Base-by-base conservation (phyloP, 2,888 invertebrate species). In the Aphidoletes aphidimyza region DNA sequence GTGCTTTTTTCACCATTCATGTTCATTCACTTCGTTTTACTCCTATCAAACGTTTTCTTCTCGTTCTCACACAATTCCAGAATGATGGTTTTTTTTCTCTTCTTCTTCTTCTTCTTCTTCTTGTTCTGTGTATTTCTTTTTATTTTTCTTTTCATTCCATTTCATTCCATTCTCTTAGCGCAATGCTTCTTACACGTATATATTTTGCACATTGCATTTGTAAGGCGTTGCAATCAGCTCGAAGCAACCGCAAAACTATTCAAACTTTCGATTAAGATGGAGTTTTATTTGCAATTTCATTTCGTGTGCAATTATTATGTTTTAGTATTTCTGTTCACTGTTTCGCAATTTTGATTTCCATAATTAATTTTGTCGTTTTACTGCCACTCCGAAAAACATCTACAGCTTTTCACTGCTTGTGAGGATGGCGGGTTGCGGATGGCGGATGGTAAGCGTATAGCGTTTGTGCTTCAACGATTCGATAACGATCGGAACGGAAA, bases 301-400 rank as follows among this genome's bases (percentile, higher is more conserved):
- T 69, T 69, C 30, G 34, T 69, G 69, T 69, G 34, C 69, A 69
- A 69, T 69, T 69, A 69, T 69, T 69, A 69, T 69, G 9, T 47
- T 11, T 14, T 47, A 2, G 47, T 47, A 17, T 47, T 17, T 17
- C 22, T 54, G 54, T 2, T 47, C 17, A 47, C 3, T 54, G 54
- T 54, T 22, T 54, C 54, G 54, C 54, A 26, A 54, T 54, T 54
- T 54, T 54, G 54, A 54, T 54, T 69, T 69, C 34, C 69, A 69
- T 69, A 69, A 69, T 69, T 26, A 69, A 69, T 69, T n/a, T 69
- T 69, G 69, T 69, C 34, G 14, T 69, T 69, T 69, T 26, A 30
- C 30, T 69, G 14, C 8, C 5, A n/a, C 22, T 26, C 30, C 30
- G 30, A 47, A 47, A 47, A 3, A 47, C 11, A 39, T 39, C 6